phyloP scores from a whole-genome alignment of 2,888 invertebrate genomes.

The Philhelius pedissequus region DNA sequence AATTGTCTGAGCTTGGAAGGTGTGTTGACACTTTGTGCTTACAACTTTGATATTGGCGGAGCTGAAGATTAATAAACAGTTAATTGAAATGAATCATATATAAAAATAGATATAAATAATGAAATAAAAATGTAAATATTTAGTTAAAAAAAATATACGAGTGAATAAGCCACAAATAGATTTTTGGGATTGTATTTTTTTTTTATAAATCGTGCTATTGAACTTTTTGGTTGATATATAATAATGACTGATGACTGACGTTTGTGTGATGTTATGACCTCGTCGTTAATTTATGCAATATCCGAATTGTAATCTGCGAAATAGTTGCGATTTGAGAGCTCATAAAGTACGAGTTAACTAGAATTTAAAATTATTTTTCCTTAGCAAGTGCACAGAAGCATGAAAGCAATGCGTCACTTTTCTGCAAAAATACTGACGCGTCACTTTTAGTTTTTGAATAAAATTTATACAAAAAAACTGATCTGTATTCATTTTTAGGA shows the following conservation, averaged over 20 bases:
- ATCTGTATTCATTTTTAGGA: neutral
- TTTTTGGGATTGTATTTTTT: neutral
- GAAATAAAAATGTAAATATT: slow-evolving; percentile 1
- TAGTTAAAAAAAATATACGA: neutral
- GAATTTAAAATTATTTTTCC: neutral
- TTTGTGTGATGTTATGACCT: slow-evolving; percentile 16
- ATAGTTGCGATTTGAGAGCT: neutral
- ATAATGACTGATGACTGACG: neutral
- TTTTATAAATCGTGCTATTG: slow-evolving; percentile 47
- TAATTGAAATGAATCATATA: neutral
- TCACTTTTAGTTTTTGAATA: neutral
- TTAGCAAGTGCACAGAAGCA: slow-evolving; percentile 1
- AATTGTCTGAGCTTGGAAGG: slow-evolving; percentile 34
- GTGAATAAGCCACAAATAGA: neutral
- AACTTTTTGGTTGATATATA: slow-evolving; percentile 42
- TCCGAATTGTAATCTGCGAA: slow-evolving; percentile 3
- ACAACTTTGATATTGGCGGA: neutral
- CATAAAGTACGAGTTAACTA: neutral
- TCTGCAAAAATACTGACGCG: neutral
- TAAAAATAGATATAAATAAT: neutral
- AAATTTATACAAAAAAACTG: neutral
- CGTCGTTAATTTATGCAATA: slow-evolving; percentile 43
- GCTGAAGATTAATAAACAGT: neutral
- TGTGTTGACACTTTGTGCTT: slow-evolving; percentile 28
- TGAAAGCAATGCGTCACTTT: slow-evolving; percentile 10